These are phyloP conservation scores for Hestina assimilis DNA, from an alignment of 1,140 invertebrate genomes.

Conservation along the genomic window DNA sequence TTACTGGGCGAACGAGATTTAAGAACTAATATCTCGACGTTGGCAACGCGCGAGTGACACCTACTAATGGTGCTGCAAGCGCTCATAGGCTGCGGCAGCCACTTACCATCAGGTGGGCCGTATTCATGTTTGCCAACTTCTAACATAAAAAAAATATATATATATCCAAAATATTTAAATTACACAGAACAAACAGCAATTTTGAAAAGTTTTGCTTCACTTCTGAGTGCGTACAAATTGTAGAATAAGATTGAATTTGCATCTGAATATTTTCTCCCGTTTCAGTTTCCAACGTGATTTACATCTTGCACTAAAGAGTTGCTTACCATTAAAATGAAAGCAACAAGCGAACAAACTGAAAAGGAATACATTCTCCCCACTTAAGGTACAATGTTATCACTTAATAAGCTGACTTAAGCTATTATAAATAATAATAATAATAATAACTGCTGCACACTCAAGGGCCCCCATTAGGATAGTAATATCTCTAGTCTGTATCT, in stretches of 20 bases:
- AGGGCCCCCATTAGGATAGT: too few species aligned
- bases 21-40: too few species aligned
- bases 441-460: too few species aligned
- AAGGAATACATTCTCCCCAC: conserved; percentile 1
- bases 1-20: too few species aligned
- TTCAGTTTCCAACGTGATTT: neutral
- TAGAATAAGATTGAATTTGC: conserved; percentile 3
- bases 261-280: conserved; percentile 14
- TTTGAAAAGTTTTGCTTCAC: neutral
- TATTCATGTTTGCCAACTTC: too few species aligned
- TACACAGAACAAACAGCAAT: neutral
- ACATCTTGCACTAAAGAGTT: neutral
- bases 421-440: too few species aligned
- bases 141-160: neutral
- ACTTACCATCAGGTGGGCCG: too few species aligned
- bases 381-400: neutral
- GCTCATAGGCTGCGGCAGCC: too few species aligned
- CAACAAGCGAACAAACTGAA: neutral
- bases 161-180: neutral
- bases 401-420: neutral
- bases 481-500: too few species aligned
- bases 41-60: too few species aligned
- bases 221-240: conserved; percentile 9
- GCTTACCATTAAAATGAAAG: conserved; percentile 5
- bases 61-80: too few species aligned